Percentiles rank a stretch among this genome's conserved stretches.
These are phyloP conservation scores for Ceratosolen solmsi DNA, from an alignment of 1,140 invertebrate species.

Conservation along the genomic window DNA sequence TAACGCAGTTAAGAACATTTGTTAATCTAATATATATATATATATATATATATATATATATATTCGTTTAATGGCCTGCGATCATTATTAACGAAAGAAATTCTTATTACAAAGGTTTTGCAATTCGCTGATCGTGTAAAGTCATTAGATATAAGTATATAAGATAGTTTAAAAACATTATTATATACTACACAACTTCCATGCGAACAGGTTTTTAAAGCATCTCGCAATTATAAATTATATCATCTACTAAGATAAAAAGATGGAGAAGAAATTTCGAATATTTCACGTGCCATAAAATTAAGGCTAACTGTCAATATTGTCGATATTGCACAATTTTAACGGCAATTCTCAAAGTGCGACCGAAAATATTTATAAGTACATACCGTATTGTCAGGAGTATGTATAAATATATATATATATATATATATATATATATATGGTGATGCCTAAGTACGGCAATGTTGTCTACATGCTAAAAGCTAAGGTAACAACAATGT, in stretches of 20 bases:
- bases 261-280: not conserved
- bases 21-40: too few relatives aligned
- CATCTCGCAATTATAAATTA: not conserved
- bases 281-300: not conserved
- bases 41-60: too few relatives aligned
- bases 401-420: too few relatives aligned
- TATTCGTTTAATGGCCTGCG: too few relatives aligned
- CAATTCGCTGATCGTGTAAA: too few relatives aligned
- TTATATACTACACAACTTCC: too few relatives aligned
- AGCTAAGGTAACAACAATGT: not conserved
- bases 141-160: too few relatives aligned
- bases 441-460: not conserved
- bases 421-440: too few relatives aligned
- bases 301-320: conserved; percentile 10
- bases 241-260: not conserved
- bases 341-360: not conserved
- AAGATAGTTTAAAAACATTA: too few relatives aligned
- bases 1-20: too few relatives aligned
- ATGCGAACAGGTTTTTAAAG: not conserved
- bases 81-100: too few relatives aligned
- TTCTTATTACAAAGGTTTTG: too few relatives aligned
- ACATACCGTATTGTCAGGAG: not conserved
- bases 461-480: not conserved
- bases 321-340: conserved; percentile 9
- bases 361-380: not conserved